Evolutionary conservation across 30 jellyfish, hydroid and myxozoan genomes (phyloP).

Genomic region (Morbakka virulenta): DNA sequence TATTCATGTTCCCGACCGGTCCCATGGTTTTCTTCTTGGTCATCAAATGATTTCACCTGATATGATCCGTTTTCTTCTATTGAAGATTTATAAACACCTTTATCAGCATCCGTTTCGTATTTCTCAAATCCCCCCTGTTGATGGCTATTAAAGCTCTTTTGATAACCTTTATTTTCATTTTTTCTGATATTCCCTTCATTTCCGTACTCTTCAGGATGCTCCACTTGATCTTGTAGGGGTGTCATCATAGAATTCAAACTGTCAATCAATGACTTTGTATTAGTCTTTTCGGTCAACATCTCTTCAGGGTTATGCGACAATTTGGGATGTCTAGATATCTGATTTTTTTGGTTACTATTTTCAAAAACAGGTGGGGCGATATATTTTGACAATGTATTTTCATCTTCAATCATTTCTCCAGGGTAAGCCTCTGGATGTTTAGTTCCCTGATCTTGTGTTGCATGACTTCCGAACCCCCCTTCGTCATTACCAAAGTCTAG

Average conservation of each 20-base stretch:
- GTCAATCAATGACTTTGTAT: constrained; percentile 63
- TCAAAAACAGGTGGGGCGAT: constrained; percentile 95
- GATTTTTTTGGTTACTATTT: constrained; percentile 14
- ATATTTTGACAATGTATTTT: constrained; percentile 75
- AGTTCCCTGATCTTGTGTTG: neutral
- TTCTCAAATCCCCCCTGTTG: neutral
- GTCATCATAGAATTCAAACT: constrained; percentile 67
- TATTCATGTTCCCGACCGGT: neutral
- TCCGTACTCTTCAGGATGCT: neutral
- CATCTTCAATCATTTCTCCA: constrained; percentile 87
- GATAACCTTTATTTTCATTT: neutral
- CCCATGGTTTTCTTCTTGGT: neutral
- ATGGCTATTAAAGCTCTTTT: neutral
- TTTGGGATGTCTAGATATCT: constrained; percentile 6
- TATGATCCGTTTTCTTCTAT: neutral
- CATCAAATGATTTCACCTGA: neutral
- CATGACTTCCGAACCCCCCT: neutral
- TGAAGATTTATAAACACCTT: neutral
- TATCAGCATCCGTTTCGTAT: neutral
- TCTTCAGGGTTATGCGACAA: constrained; percentile 55
- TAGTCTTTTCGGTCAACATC: constrained; percentile 52
- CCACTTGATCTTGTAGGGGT: constrained; percentile 40
- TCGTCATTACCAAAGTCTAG: neutral
- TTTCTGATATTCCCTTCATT: neutral
- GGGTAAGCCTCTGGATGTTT: constrained; percentile 41